phyloP scores from a whole-genome alignment of 2,888 invertebrate species.

The Caenorhabditis sp. region DNA sequence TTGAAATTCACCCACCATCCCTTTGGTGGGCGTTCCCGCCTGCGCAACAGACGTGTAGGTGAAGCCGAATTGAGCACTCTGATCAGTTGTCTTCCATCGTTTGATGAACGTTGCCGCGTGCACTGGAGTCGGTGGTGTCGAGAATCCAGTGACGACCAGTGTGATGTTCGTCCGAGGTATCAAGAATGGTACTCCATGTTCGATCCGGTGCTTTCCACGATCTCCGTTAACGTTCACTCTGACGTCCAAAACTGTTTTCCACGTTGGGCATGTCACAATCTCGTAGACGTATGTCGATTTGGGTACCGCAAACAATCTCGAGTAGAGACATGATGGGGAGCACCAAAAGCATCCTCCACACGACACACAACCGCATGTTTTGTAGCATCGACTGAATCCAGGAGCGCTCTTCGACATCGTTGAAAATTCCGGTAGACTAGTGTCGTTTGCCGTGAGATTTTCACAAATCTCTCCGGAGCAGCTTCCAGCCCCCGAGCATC shows the following conservation, averaged over 20 bases:
- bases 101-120: conserved; percentile 23
- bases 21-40: too few relatives aligned
- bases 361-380: conserved; percentile 23
- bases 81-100: too few relatives aligned
- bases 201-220: background rate
- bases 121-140: conserved; percentile 9
- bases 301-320: too few relatives aligned
- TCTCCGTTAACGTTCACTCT: background rate
- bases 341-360: too few relatives aligned
- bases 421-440: conserved; percentile 6
- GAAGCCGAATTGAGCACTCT: too few relatives aligned
- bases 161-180: conserved; percentile 2
- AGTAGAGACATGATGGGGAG: too few relatives aligned
- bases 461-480: conserved; percentile 6
- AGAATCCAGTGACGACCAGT: background rate
- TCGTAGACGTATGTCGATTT: conserved; percentile 7
- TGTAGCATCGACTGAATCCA: conserved; percentile 15
- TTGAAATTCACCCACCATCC: too few relatives aligned
- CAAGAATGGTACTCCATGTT: background rate
- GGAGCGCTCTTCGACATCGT: background rate
- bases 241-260: conserved; percentile 4
- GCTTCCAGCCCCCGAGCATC: conserved; percentile 10
- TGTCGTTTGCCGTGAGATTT: background rate
- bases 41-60: too few relatives aligned
- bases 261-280: conserved; percentile 10